These are phyloP conservation scores for Sarcophaga peregrina DNA, from an alignment of 1,140 invertebrate genomes.

Conservation along the genomic window DNA sequence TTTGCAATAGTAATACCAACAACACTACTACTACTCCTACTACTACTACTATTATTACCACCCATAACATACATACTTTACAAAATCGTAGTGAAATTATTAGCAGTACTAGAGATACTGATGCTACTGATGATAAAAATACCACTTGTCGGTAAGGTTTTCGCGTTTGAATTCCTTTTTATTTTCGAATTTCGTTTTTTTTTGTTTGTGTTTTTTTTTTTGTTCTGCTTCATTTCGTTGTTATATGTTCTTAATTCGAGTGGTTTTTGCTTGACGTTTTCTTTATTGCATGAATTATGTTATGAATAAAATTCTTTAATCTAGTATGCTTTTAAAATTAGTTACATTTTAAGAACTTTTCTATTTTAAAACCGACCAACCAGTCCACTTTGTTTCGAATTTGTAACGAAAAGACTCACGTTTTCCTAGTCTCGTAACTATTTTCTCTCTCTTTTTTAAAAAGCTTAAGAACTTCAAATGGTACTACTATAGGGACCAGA, in stretches of 20 bases:
- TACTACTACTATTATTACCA: constrained; percentile 50
- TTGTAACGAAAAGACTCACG: too few species aligned
- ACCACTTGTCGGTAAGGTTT: constrained; percentile 64
- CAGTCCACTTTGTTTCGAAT: too few species aligned
- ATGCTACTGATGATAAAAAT: constrained; percentile 55
- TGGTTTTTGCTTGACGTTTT: too few species aligned
- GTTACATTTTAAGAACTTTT: too few species aligned
- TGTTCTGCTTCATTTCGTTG: not conserved
- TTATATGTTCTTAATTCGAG: not conserved
- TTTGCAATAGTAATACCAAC: not conserved
- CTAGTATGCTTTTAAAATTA: too few species aligned
- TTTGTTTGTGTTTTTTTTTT: not conserved
- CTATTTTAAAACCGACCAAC: too few species aligned
- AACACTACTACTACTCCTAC: constrained; percentile 50
- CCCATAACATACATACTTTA: constrained; percentile 24
- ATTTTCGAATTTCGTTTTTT: not conserved
- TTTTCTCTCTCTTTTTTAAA: too few species aligned
- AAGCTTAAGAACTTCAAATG: too few species aligned
- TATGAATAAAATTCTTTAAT: too few species aligned
- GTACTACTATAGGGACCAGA: too few species aligned
- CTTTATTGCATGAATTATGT: too few species aligned
- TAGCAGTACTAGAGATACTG: constrained; percentile 50
- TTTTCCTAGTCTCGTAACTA: too few species aligned
- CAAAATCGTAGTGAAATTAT: constrained; percentile 48
- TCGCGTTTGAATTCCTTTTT: not conserved